phyloP scores from a whole-genome alignment of 92 coral and sea anemone genomes.

The Porites evermanni region DNA sequence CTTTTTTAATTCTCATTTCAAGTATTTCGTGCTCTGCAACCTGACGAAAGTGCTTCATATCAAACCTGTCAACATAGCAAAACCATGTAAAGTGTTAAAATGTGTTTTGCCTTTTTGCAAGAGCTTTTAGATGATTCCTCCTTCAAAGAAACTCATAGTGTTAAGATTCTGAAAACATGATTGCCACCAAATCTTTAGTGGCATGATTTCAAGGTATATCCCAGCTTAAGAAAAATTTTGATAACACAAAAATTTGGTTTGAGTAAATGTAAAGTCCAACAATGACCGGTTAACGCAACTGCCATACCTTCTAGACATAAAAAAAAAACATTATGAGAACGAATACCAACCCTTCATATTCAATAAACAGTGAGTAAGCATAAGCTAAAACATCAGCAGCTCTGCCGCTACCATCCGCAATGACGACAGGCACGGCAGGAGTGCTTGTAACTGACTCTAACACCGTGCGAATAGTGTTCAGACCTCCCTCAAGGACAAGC shows the following conservation, averaged over 20 bases:
- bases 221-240: too few species aligned
- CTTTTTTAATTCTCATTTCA: constrained; percentile 66
- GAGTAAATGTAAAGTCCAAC: too few species aligned
- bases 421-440: constrained; percentile 92
- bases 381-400: constrained; percentile 86
- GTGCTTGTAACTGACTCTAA: constrained; percentile 78
- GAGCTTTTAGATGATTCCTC: too few species aligned
- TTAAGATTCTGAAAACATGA: too few species aligned
- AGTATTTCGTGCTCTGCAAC: constrained; percentile 77
- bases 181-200: too few species aligned
- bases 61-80: constrained; percentile 28
- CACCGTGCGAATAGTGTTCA: constrained; percentile 80
- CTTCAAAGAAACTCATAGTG: too few species aligned
- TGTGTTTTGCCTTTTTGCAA: too few species aligned
- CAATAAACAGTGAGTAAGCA: constrained; percentile 68
- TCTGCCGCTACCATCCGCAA: constrained; percentile 94
- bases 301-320: too few species aligned
- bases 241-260: too few species aligned
- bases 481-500: constrained; percentile 87
- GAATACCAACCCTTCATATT: constrained; percentile 69
- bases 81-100: not conserved
- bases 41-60: constrained; percentile 69
- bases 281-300: too few species aligned
- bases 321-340: not conserved
- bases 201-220: too few species aligned